Evolutionary conservation across 2,797 vertebrate species (phyloP), one percentile per base, ranked within the genome.

Genomic region (Eulemur mongoz): DNA sequence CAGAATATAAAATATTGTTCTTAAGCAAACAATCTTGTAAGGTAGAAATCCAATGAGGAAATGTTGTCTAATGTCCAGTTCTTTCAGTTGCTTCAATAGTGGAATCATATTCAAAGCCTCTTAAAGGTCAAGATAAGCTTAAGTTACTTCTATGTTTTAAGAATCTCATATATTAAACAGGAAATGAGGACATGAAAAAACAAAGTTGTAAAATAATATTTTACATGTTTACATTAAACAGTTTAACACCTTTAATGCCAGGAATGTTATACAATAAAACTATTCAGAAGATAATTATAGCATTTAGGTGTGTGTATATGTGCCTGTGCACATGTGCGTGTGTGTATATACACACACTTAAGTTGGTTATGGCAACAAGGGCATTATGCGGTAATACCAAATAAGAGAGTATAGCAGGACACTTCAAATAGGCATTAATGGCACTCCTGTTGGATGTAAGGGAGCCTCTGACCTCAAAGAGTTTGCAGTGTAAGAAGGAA

Each of bases 41-140:
- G 54, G 9, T 48, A 87, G 35, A 93, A 90, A 92, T 82, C 45
- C 32, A 93, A 72, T n/a, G 50, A 92, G 92, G 54, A 93, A 95
- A 88, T 90, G 5, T 40, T 88, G 94, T 78, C 54, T 52, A 82
- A 78, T 30, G 8, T 7, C 61, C 88, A 94, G 52, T 69, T 93
- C 40, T 40, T 81, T 67, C 43, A n/a, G 17, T 93, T 88, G 52
- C 59, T 92, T 87, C 81, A 92, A 48, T 7, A 79, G 75, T 38
- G 17, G 69, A 88, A 84, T 88, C 45, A 35, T 15, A 93, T 63
- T 54, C 69, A 93, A 92, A 87, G 61, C 14, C 40, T 85, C 72
- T 84, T 78, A 96, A 96, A 92, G 95, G 76, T 76, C 92, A 93
- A 82, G 52, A 83, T 69, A 93, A 88, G 12, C 43, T 90, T 81